Evolutionary conservation across 2,888 invertebrate genomes (phyloP), one percentile per base, ranked within the genome.

Genomic region (Folsomia manolachei): DNA sequence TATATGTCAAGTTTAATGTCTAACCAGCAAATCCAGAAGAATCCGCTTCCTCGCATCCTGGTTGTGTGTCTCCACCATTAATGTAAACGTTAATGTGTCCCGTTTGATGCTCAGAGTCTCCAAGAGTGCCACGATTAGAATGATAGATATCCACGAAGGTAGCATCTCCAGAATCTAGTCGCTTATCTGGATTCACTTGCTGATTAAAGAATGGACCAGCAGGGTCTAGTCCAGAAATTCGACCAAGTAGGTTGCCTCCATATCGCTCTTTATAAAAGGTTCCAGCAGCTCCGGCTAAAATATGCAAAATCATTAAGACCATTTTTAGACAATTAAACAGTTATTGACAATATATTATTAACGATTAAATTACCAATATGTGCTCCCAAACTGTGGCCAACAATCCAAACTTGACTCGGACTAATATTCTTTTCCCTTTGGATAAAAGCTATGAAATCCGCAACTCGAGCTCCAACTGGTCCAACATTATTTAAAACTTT

Each of bases 41-140:
- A 24, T 74, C 74, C 19, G 73, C 73, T 60, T 67, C 73, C 27
- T 71, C 76, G 62, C 76, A 76, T 39, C 71, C 74, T 0, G 78
- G 78, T 39, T 78, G 78, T n/a, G 70, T 68, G 18, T 71, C 51
- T 23, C 78, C 75, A 27, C 78, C 78, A 65, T 78, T 78, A 0
- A 76, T 52, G 27, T 73, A 78, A 0, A 78, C 60, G 51, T 76
- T 76, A 24, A 75, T 63, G 62, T 76, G 71, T 11, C 61, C 78
- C 1, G 73, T 75, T 60, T 75, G 71, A 14, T 69, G 70, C 2
- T 65, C 72, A 7, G 72, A 71, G 39, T 75, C 75, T 21, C 77
- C 77, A 23, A 77, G 71, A 18, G 65, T 67, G 25, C 72, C 72
- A 65, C 74, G 63, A 51, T 76, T 78, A 1, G 75, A 65, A 27